Conservation (phyloP, 2,888 invertebrate species). For the Coelogynopora nodosa region DNA sequence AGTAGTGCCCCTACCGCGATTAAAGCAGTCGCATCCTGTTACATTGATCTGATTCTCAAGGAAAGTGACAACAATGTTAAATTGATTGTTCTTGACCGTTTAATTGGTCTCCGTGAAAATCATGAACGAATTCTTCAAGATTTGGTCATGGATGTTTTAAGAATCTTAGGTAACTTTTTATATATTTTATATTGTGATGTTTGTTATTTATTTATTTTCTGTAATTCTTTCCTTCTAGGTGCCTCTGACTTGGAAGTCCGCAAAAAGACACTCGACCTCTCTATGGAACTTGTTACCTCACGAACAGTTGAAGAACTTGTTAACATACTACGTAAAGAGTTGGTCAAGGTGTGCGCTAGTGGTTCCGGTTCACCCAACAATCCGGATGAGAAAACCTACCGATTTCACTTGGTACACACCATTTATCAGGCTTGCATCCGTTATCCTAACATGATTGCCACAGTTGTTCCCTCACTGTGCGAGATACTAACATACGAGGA, state of each 20-base stretch:
- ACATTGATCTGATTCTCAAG: slow-evolving; percentile 97
- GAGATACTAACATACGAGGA: slow-evolving; percentile 49
- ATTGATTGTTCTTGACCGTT: slow-evolving; percentile 87
- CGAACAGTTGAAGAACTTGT: slow-evolving; percentile 80
- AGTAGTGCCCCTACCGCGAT: slow-evolving; percentile 96
- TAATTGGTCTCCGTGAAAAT: slow-evolving; percentile 76
- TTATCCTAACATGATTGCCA: slow-evolving; percentile 82
- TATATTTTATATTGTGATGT: background rate
- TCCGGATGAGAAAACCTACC: slow-evolving; percentile 39
- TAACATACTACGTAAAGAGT: slow-evolving; percentile 45
- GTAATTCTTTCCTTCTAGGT: slow-evolving; percentile 64
- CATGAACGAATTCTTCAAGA: slow-evolving; percentile 64
- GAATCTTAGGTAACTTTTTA: slow-evolving; percentile 66
- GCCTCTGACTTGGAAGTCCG: slow-evolving; percentile 91
- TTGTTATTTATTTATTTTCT: background rate
- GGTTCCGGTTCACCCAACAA: slow-evolving; percentile 12
- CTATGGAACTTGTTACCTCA: slow-evolving; percentile 82
- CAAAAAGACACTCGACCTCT: slow-evolving; percentile 75
- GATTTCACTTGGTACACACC: slow-evolving; percentile 73
- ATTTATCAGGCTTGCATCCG: slow-evolving; percentile 87
- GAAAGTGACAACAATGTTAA: slow-evolving; percentile 99
- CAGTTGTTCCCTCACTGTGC: slow-evolving; percentile 77
- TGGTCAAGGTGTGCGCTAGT: slow-evolving; percentile 36
- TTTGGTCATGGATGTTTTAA: slow-evolving; percentile 91
- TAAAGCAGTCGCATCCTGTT: slow-evolving; percentile 89